Percentiles rank a stretch among this genome's conserved stretches.
Conservation (phyloP, 1,140 invertebrate genomes). For the Nymphalis io region DNA sequence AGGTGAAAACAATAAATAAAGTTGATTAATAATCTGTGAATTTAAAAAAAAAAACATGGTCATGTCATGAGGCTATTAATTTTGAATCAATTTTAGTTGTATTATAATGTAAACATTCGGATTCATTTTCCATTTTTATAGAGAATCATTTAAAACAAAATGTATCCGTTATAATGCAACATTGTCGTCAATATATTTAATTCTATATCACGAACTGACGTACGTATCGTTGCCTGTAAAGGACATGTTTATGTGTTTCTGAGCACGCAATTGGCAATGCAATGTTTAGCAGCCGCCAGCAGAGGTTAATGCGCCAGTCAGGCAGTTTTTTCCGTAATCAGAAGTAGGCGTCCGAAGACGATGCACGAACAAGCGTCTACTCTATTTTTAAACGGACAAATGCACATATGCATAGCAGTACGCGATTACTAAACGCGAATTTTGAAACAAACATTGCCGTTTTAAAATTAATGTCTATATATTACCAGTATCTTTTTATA, state of each 20-base stretch:
- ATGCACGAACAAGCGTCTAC: not conserved
- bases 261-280: slow-evolving; percentile 22
- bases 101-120: no score
- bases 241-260: slow-evolving; percentile 14
- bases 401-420: not conserved
- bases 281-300: not conserved
- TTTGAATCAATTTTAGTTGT: no score
- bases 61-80: no score
- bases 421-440: not conserved
- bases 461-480: not conserved
- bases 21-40: no score
- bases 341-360: not conserved
- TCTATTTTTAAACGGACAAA: not conserved
- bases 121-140: no score
- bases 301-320: not conserved
- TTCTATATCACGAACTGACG: not conserved
- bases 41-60: no score
- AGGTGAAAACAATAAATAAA: no score
- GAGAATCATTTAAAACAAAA: no score
- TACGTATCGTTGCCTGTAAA: slow-evolving; percentile 3
- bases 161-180: not conserved
- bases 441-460: not conserved
- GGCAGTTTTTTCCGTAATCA: not conserved
- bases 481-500: no score
- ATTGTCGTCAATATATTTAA: not conserved